Base-by-base conservation (phyloP, 1,140 invertebrate species). In the Eumaeus atala region DNA sequence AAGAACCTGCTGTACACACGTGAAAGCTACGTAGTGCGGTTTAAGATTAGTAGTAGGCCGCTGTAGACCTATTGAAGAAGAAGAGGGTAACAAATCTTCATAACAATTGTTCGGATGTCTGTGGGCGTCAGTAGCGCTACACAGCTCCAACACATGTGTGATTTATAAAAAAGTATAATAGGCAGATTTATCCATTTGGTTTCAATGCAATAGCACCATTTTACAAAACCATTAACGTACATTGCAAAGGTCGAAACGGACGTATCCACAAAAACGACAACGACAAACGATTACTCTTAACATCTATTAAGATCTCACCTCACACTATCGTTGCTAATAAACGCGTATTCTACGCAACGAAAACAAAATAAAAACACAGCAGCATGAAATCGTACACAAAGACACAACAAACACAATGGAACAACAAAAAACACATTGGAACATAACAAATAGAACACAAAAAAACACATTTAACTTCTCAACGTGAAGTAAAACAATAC, bases 381-480 rank as follows among this genome's bases (percentile, higher is more conserved):
- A 62, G 58, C 75, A 65, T 82, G 73, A 84, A 80, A 84, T 84
- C 62, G n/a, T 7, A 54, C 28, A 82, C 73, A 84, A 79, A 51
- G 48, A 40, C 12, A 47, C 78, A 70, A 83, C 80, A 74, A 82
- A 79, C 56, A n/a, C 36, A 17, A 44, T 14, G 12, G 21, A 17
- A 9, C 6, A 9, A 16, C 40, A 44, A 44, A 44, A 37, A 36
- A 51, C 50, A 51, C 21, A 51, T 38, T 38, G 50, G 14, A 7
- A 14, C n/a, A 7, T n/a, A n/a, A n/a, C n/a, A n/a, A 9, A 21
- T n/a, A 82, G 76, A 86, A 84, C 76, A 58, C 51, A 61, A 58
- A 78, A 80, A 84, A 84, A 76, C 70, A 81, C 79, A 84, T 84
- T 82, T 84, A 84, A 84, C 83, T 86, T 72, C 83, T 79, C 73